Conservation (phyloP, 2,888 invertebrate genomes). For the Hydrotaea diabolus region DNA sequence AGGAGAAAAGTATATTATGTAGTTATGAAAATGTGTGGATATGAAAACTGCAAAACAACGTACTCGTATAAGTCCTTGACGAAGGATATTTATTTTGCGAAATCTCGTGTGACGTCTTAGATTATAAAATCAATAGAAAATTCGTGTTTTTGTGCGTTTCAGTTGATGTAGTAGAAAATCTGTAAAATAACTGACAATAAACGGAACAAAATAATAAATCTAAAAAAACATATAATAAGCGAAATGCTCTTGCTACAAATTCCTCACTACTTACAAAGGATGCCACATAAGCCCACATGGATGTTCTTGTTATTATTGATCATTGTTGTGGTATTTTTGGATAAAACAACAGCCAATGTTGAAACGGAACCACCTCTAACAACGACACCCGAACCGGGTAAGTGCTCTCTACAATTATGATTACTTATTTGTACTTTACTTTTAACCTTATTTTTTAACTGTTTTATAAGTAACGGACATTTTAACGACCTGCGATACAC, state of each 20-base stretch:
- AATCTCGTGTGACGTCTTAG: too few species aligned
- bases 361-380: slow-evolving; percentile 74
- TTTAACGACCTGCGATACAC: too few species aligned
- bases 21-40: neutral
- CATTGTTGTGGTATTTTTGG: slow-evolving; percentile 74
- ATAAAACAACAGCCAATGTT: slow-evolving; percentile 71
- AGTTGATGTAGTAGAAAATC: too few species aligned
- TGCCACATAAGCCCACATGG: slow-evolving; percentile 77
- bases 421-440: too few species aligned
- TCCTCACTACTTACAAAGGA: slow-evolving; percentile 69
- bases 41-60: neutral
- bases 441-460: too few species aligned
- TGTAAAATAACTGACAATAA: neutral
- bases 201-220: neutral
- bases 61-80: slow-evolving; percentile 46
- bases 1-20: neutral
- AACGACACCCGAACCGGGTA: slow-evolving; percentile 77
- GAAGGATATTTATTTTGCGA: slow-evolving; percentile 32
- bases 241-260: slow-evolving; percentile 62
- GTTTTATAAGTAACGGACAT: too few species aligned
- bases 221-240: neutral
- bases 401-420: slow-evolving; percentile 55
- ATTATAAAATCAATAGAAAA: neutral
- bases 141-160: neutral
- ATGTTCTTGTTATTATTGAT: slow-evolving; percentile 75